A percentile compares a stretch with the other conserved stretches of the same genome.
Evolutionary conservation across 1,140 invertebrate genomes (phyloP).

Genomic region (Lethocerus indicus): DNA sequence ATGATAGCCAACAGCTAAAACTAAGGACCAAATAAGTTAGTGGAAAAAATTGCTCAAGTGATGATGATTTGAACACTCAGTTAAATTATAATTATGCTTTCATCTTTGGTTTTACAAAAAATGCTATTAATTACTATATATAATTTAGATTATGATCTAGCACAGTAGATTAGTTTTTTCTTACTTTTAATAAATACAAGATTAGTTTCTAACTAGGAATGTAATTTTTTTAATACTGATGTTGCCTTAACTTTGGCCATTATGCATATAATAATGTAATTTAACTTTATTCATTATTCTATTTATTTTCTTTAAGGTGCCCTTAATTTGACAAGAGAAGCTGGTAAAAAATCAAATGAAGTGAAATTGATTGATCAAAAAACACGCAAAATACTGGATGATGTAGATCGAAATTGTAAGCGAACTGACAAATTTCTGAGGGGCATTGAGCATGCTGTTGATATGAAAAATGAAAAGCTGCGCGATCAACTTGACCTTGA

Average conservation of each 20-base stretch:
- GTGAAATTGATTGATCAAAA: constrained; percentile 44
- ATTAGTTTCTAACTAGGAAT: neutral
- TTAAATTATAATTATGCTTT: too few species aligned
- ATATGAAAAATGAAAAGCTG: constrained; percentile 47
- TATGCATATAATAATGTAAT: neutral
- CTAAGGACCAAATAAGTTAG: too few species aligned
- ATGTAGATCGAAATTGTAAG: constrained; percentile 67
- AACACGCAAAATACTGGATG: constrained; percentile 32
- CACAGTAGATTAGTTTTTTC: neutral
- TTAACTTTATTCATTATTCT: neutral
- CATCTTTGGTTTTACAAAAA: too few species aligned
- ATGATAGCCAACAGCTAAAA: too few species aligned
- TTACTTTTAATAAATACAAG: neutral
- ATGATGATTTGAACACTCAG: too few species aligned
- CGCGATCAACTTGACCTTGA: constrained; percentile 44
- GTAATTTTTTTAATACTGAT: neutral
- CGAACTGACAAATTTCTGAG: constrained; percentile 64
- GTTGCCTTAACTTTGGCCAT: neutral
- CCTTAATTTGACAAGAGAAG: constrained; percentile 72
- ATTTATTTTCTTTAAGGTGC: constrained; percentile 38
- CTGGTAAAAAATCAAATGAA: constrained; percentile 43
- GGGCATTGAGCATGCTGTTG: constrained; percentile 43
- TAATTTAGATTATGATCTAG: neutral
- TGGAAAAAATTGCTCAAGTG: too few species aligned
- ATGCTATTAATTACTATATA: neutral